These are phyloP conservation scores for Hypocryptadius cinnamomeus DNA, from an alignment of 2,113 vertebrate genomes.

Conservation along the genomic window DNA sequence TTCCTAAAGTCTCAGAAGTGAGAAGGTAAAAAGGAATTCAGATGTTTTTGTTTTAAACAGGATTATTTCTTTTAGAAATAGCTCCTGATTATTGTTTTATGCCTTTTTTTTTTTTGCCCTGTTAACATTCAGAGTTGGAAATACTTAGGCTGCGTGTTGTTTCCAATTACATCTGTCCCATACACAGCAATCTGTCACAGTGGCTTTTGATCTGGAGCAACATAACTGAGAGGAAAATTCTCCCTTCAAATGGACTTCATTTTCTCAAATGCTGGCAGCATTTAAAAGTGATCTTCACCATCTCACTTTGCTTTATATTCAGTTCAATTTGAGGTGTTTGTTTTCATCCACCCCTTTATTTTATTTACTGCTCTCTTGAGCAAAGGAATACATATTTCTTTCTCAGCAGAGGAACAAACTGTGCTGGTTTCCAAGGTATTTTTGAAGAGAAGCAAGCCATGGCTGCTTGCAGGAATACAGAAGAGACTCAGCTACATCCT, in stretches of 20 bases:
- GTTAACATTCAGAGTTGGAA: background rate
- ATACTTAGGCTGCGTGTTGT: background rate
- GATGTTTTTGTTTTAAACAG: background rate
- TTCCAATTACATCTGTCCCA: background rate
- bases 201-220: conserved; percentile 15
- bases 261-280: background rate
- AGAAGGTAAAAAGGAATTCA: background rate
- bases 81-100: background rate
- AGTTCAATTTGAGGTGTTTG: conserved; percentile 18
- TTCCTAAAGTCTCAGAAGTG: background rate
- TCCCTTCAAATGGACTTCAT: conserved; percentile 5
- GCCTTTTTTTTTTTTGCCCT: background rate
- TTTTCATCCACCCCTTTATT: background rate
- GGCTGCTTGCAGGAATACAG: background rate
- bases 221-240: conserved; percentile 5
- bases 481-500: background rate
- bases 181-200: background rate
- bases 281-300: background rate
- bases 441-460: background rate
- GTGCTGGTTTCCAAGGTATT: conserved; percentile 3
- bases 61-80: background rate
- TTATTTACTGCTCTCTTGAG: conserved; percentile 33
- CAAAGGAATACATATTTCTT: conserved; percentile 8
- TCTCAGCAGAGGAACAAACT: background rate
- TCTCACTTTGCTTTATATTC: conserved; percentile 9